Conservation (phyloP, 2,113 vertebrate species). For the Cettia cetti region DNA sequence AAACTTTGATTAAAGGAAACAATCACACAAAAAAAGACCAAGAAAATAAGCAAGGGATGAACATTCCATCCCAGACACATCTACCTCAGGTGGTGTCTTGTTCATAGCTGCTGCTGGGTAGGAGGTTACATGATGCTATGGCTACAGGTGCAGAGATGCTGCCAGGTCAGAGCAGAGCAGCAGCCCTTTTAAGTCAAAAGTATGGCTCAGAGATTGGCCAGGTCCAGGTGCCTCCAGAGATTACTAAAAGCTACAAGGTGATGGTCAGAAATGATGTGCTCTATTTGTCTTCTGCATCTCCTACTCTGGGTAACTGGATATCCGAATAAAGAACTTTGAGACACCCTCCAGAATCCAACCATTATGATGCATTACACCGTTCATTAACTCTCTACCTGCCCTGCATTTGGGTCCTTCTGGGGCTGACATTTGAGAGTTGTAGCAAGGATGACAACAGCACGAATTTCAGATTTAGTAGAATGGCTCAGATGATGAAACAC, state of each 20-base stretch:
- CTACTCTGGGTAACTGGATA: not conserved
- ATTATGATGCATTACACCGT: not conserved
- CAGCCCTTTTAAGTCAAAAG: not conserved
- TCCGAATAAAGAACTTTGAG: not conserved
- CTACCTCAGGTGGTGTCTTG: not conserved
- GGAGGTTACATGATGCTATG: not conserved
- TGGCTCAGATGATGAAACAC: not conserved
- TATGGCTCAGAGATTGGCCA: fast-evolving
- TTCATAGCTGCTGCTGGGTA: not conserved
- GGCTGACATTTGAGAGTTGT: not conserved
- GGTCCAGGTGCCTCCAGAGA: not conserved
- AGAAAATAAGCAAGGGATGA: not conserved
- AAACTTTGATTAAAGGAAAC: not conserved
- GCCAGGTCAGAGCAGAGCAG: not conserved
- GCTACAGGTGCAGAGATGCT: not conserved
- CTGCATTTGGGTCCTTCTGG: not conserved
- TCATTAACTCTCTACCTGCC: not conserved
- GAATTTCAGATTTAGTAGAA: not conserved
- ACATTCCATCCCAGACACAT: not conserved
- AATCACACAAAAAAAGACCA: not conserved
- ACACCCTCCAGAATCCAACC: not conserved
- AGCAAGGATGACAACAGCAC: not conserved
- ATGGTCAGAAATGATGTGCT: not conserved
- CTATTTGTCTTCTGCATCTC: not conserved
- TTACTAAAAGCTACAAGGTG: not conserved